Evolutionary conservation across 2,113 vertebrate species (phyloP).

Genomic region (Labeo catla): DNA sequence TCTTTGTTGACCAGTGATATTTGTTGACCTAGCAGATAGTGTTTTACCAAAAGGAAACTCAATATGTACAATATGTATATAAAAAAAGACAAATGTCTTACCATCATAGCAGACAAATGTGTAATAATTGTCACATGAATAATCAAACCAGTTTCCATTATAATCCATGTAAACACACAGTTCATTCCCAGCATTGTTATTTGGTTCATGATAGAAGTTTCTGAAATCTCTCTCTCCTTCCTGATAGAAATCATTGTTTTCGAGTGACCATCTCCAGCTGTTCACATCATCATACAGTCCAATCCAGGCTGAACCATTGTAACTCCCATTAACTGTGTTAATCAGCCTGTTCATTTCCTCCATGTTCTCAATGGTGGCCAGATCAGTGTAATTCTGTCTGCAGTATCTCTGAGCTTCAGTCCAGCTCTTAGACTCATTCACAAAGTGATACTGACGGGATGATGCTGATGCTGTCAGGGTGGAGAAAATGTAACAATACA

Average conservation of each 20-base stretch:
- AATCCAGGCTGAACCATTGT: slow-evolving; percentile 39
- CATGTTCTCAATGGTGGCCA: slow-evolving; percentile 44
- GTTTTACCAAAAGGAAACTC: background rate
- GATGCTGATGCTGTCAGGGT: background rate
- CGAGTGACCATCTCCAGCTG: slow-evolving; percentile 39
- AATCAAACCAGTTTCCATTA: slow-evolving; percentile 5
- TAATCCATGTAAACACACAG: background rate
- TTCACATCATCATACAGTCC: slow-evolving; percentile 27
- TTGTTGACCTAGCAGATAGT: background rate
- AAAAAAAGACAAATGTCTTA: background rate
- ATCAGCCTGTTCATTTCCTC: slow-evolving; percentile 25
- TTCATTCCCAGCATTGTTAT: background rate
- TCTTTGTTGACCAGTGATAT: too few relatives aligned
- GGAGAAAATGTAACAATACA: background rate
- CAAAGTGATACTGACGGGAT: slow-evolving; percentile 26
- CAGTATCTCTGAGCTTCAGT: slow-evolving; percentile 39
- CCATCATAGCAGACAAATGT: slow-evolving; percentile 34
- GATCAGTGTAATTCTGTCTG: slow-evolving; percentile 36
- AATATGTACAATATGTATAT: background rate
- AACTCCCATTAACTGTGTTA: slow-evolving; percentile 30
- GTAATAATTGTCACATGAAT: background rate
- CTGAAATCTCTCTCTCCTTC: slow-evolving; percentile 30
- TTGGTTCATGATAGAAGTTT: slow-evolving; percentile 17
- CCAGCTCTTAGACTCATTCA: slow-evolving; percentile 30
- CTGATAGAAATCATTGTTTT: slow-evolving; percentile 30